A percentile compares a stretch with the other conserved stretches of the same genome.
Conservation (phyloP, 2,888 invertebrate species). For the Autographa pulchrina region DNA sequence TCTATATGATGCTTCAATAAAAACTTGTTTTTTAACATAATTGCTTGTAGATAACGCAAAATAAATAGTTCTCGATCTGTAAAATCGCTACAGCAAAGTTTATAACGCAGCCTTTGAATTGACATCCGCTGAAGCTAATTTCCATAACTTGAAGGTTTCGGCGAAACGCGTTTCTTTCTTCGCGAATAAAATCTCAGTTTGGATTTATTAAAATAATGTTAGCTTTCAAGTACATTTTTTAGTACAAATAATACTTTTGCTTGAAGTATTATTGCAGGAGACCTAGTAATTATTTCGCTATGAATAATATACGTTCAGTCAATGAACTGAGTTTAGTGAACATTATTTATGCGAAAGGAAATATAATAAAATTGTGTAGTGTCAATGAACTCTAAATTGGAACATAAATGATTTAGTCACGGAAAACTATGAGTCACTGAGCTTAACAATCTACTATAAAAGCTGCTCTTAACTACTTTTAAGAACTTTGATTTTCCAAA, state of each 20-base stretch:
- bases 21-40: too few species aligned
- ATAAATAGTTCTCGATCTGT: not conserved
- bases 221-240: constrained; percentile 5
- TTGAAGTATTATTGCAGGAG: constrained; percentile 5
- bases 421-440: too few species aligned
- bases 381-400: not conserved
- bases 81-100: constrained; percentile 11
- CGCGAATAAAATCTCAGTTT: constrained; percentile 10
- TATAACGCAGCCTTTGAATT: constrained; percentile 14
- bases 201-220: constrained; percentile 15
- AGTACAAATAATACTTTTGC: not conserved
- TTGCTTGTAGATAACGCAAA: not conserved
- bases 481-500: too few species aligned
- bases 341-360: not conserved
- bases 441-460: not conserved
- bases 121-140: constrained; percentile 50
- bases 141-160: constrained; percentile 48
- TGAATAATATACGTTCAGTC: not conserved
- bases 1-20: too few species aligned
- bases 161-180: constrained; percentile 29
- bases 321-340: not conserved
- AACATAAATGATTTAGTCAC: not conserved
- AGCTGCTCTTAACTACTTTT: too few species aligned
- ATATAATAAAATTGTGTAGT: not conserved
- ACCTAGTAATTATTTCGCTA: not conserved